These are phyloP conservation scores for Sebastes hubbsi DNA, from an alignment of 2,797 vertebrate species.

Conservation along the genomic window DNA sequence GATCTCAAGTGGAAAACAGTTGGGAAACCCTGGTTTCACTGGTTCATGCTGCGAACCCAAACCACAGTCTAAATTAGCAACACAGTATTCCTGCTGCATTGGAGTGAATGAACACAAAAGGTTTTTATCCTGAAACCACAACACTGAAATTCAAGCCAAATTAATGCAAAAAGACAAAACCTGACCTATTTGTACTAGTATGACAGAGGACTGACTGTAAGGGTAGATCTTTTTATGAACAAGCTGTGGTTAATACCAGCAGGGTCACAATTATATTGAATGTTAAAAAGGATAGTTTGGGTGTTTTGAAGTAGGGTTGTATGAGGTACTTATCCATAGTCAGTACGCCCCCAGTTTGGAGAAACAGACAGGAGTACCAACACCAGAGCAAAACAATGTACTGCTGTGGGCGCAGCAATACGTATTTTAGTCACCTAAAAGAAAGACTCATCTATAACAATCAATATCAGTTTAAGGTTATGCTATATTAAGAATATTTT, in stretches of 20 bases:
- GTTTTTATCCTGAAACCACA: constrained; percentile 36
- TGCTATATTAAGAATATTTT: no score
- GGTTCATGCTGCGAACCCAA: constrained; percentile 26
- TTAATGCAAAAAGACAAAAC: not conserved
- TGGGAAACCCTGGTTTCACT: constrained; percentile 37
- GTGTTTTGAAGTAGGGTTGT: no score
- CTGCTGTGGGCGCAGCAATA: no score
- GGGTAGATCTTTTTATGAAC: not conserved
- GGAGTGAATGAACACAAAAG: constrained; percentile 18
- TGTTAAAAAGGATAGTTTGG: not conserved
- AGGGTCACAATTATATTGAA: not conserved
- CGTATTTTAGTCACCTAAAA: no score
- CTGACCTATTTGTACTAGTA: not conserved
- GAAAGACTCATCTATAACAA: no score
- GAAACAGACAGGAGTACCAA: no score
- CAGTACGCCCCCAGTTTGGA: no score
- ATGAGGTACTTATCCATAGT: no score
- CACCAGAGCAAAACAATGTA: no score
- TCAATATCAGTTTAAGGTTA: no score
- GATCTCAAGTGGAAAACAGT: constrained; percentile 34
- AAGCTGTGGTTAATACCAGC: not conserved
- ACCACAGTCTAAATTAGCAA: constrained; percentile 41
- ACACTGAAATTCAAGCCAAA: not conserved
- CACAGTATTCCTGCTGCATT: not conserved
- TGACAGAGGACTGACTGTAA: not conserved